Evolutionary conservation across 2,888 invertebrate genomes (phyloP), one percentile per base, ranked within the genome.

Genomic region (Bibio marci): DNA sequence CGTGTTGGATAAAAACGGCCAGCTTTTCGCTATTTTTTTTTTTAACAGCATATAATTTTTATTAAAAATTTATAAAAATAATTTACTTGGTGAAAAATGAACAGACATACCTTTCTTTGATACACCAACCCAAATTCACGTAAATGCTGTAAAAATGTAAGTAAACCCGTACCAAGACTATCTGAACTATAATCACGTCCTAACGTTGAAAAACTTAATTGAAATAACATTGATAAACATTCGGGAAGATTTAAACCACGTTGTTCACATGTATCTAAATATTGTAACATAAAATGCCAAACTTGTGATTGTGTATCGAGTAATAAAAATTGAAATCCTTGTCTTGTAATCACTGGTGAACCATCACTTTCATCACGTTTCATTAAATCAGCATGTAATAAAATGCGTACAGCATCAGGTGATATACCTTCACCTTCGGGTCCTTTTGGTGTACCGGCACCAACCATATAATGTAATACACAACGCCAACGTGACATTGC

Each of bases 101-200:
- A 37, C 30, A 17, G 2, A 7, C 4, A 32, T 53, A 85, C 86
- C 70, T 91, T 94, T 53, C 95, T 73, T 63, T 94, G 94, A 60
- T 92, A 97, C 13, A 98, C 91, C 26, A 98, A 73, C 30, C 98
- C 98, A 55, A 98, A 90, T 64, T 98, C 98, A 44, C 98, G 64
- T 36, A 99, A 65, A 64, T 98, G 94, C 58, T 95, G 94, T 41
- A 98, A 64, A 55, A 98, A 94, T 39, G 81, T 76, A 42, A 87
- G 63, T 63, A 94, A 76, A 43, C 81, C 80, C 48, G 80, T 78
- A 51, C 76, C 83, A 80, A 94, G 82, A 3, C 87, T 88, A 53
- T 92, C 92, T 0, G 92, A 92, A 52, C 91, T 91, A 60, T 97
- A 97, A 63, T 94, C 92, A 72, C 82, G 62, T n/a, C 94, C 95